Conservation (phyloP, 2,113 vertebrate species). For the Noturus placidus region DNA sequence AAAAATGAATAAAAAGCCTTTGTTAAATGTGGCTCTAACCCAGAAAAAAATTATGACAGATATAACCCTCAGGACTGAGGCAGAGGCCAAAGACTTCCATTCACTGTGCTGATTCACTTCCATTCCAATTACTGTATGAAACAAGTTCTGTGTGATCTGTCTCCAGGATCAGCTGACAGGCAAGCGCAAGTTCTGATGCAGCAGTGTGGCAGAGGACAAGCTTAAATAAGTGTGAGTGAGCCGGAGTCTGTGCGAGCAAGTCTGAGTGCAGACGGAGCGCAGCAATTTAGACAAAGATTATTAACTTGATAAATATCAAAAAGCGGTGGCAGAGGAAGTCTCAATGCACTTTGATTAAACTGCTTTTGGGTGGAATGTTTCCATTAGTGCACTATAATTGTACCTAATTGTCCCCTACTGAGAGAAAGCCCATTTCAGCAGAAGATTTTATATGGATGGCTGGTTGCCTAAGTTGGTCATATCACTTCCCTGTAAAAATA, state of each 20-base stretch:
- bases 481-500: background rate
- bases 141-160: slow-evolving; percentile 6
- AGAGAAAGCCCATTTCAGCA: slow-evolving; percentile 13
- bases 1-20: background rate
- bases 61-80: background rate
- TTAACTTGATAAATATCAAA: slow-evolving; percentile 62
- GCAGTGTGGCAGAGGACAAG: background rate
- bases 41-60: slow-evolving; percentile 22
- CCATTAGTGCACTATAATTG: slow-evolving; percentile 29
- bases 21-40: slow-evolving; percentile 6
- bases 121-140: slow-evolving; percentile 28
- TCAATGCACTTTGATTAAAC: slow-evolving; percentile 41
- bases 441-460: background rate
- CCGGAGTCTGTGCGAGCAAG: background rate
- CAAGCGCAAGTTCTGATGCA: background rate
- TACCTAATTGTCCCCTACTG: background rate
- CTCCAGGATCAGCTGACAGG: slow-evolving; percentile 22
- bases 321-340: slow-evolving; percentile 57
- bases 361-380: slow-evolving; percentile 20
- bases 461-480: background rate
- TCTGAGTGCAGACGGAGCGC: slow-evolving; percentile 9
- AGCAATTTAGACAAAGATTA: slow-evolving; percentile 53
- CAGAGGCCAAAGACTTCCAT: background rate
- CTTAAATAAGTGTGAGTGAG: background rate
- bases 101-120: slow-evolving; percentile 27